Percentiles rank a stretch among this genome's conserved stretches.
Evolutionary conservation across 1,140 invertebrate genomes (phyloP).

Genomic region (Drosophila rhopaloa): DNA sequence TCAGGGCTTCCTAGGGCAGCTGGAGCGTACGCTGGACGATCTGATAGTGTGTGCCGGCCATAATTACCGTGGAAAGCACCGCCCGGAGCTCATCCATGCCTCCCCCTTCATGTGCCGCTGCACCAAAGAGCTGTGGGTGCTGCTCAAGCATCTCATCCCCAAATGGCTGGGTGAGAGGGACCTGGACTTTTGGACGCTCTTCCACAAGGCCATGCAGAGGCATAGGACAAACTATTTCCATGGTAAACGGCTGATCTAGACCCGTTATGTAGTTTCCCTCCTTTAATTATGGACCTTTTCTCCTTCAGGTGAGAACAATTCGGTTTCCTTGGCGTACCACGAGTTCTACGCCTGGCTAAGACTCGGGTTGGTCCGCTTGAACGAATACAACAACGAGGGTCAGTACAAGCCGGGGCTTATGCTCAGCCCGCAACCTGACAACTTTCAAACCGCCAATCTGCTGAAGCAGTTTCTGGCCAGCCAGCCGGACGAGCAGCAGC

Average conservation of each 20-base stretch:
- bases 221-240: slow-evolving; percentile 29
- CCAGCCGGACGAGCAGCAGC: slow-evolving; percentile 74
- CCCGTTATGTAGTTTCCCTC: not conserved
- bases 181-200: slow-evolving; percentile 62
- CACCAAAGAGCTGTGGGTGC: slow-evolving; percentile 74
- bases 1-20: slow-evolving; percentile 33
- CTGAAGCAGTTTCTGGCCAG: slow-evolving; percentile 64
- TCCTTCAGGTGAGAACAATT: slow-evolving; percentile 13
- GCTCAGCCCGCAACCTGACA: not conserved
- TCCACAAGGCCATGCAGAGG: slow-evolving; percentile 64
- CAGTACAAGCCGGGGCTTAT: not conserved
- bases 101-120: slow-evolving; percentile 78
- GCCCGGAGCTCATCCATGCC: slow-evolving; percentile 55
- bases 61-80: slow-evolving; percentile 57
- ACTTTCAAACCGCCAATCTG: slow-evolving; percentile 29
- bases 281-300: too few relatives aligned
- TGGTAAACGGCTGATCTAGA: slow-evolving; percentile 5
- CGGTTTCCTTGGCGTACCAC: slow-evolving; percentile 22
- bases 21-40: slow-evolving; percentile 62
- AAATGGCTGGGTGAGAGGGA: slow-evolving; percentile 22
- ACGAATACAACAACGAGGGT: slow-evolving; percentile 10
- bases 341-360: slow-evolving; percentile 69
- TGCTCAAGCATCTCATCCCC: slow-evolving; percentile 38
- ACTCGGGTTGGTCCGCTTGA: slow-evolving; percentile 45
- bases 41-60: slow-evolving; percentile 59